Evolutionary conservation across 2,113 vertebrate genomes (phyloP), one percentile per base, ranked within the genome.

Genomic region (Uropsilus gracilis): DNA sequence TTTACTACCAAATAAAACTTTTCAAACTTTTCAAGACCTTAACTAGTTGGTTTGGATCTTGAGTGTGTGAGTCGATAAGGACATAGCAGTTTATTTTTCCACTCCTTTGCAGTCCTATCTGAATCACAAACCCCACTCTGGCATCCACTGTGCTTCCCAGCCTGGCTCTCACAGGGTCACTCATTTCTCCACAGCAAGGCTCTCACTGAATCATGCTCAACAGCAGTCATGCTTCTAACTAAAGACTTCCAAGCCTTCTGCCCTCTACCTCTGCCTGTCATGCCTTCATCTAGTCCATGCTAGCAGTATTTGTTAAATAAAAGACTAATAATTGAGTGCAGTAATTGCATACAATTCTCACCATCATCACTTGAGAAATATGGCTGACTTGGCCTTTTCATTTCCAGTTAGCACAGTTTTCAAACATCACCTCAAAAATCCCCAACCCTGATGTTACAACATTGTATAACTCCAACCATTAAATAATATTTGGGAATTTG

Each of bases 1-100:
- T 91, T 75, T 95, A 83, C 75, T 95, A 80, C 80, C 46, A 85
- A 96, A 96, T 96, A 88, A 97, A 96, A 94, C 66, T 86, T 94
- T 90, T 96, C 73, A 93, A 96, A 89, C 88, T 69, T 78, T 95
- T 94, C 48, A 86, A 93, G 91, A 80, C 63, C 64, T 89, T 80
- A 81, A 72, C 9, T 76, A 84, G 55, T 91, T 10, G 17, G 28
- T 71, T 64, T 93, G 53, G 53, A 85, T 81, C 46, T 28, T 59
- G 64, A 92, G 30, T 53, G 50, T 76, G 37, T 86, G 42, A 63
- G 61, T 8, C 82, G 53, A 13, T 66, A 48, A 83, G 42, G 26
- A 44, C 12, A 26, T 83, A 53, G 0, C 71, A 11, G 59, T 93
- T 37, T 80, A 1, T 64, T 69, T 84, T 91, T 89, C 32, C 18